Conservation (phyloP, 2,888 invertebrate species). For the Zelleria hepariella region DNA sequence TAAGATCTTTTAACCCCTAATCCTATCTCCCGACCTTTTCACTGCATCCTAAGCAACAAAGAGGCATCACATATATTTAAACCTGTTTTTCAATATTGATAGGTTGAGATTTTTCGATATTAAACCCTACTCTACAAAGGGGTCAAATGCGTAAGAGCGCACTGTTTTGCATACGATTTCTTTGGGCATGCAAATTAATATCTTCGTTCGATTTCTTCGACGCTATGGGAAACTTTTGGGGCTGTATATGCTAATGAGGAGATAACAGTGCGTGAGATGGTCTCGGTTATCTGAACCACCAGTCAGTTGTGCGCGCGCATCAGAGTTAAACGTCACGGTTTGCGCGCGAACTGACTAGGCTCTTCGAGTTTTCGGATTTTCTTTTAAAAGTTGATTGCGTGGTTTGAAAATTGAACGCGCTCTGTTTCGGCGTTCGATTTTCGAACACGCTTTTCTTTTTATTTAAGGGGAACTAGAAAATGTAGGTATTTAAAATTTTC, state of each 20-base stretch:
- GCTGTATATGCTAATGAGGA: conserved; percentile 54
- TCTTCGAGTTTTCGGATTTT: conserved; percentile 16
- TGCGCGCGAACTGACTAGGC: conserved; percentile 14
- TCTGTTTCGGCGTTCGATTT: conserved; percentile 15
- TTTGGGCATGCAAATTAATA: conserved; percentile 57
- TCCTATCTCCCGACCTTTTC: conserved; percentile 34
- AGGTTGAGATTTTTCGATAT: conserved; percentile 47
- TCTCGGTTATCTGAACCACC: conserved; percentile 47
- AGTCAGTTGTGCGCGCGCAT: conserved; percentile 64
- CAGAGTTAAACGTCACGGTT: conserved; percentile 45
- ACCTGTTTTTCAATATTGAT: conserved; percentile 68
- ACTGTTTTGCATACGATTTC: conserved; percentile 62
- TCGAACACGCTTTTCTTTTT: background rate
- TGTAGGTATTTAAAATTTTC: background rate
- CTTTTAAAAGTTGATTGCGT: conserved; percentile 21
- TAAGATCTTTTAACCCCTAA: conserved; percentile 47
- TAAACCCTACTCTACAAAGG: conserved; percentile 47
- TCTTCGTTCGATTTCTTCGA: conserved; percentile 36
- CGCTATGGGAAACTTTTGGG: conserved; percentile 50
- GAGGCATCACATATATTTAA: conserved; percentile 50
- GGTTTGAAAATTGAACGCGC: conserved; percentile 10
- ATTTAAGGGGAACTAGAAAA: background rate
- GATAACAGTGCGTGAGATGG: conserved; percentile 46
- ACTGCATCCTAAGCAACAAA: conserved; percentile 26
- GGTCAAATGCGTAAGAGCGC: conserved; percentile 33